These are phyloP conservation scores for Gorsachius goisagi DNA, from an alignment of 2,113 vertebrate genomes.

Conservation along the genomic window DNA sequence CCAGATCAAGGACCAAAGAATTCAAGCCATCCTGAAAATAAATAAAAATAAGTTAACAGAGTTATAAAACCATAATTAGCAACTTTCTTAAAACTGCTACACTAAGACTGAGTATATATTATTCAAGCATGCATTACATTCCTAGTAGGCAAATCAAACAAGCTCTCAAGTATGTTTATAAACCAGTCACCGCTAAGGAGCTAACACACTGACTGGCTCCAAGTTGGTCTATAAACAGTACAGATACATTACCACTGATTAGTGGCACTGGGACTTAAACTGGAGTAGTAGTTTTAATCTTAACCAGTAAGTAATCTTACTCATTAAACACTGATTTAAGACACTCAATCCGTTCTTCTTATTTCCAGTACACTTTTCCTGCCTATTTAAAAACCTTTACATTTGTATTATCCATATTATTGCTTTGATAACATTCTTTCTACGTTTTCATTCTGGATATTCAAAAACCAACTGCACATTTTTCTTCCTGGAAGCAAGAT, in stretches of 20 bases:
- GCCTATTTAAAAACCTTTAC: not conserved
- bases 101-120: not conserved
- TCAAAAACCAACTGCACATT: not conserved
- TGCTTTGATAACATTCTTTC: not conserved
- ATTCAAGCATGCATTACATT: conserved; percentile 13
- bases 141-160: conserved; percentile 18
- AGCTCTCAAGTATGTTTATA: conserved; percentile 40
- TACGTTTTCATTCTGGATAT: not conserved
- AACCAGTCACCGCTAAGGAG: not conserved
- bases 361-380: not conserved
- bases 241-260: not conserved
- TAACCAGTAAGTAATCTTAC: not conserved
- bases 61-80: conserved; percentile 33
- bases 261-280: not conserved
- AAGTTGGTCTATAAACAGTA: conserved; percentile 12
- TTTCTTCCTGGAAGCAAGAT: not conserved
- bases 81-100: not conserved
- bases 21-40: conserved; percentile 91
- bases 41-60: conserved; percentile 32
- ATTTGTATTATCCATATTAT: not conserved
- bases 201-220: not conserved
- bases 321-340: not conserved
- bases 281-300: not conserved
- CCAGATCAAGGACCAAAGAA: conserved; percentile 94
- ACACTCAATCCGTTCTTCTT: not conserved